phyloP scores from a whole-genome alignment of 2,797 vertebrate species.

The Xiphorhynchus erythropygius region DNA sequence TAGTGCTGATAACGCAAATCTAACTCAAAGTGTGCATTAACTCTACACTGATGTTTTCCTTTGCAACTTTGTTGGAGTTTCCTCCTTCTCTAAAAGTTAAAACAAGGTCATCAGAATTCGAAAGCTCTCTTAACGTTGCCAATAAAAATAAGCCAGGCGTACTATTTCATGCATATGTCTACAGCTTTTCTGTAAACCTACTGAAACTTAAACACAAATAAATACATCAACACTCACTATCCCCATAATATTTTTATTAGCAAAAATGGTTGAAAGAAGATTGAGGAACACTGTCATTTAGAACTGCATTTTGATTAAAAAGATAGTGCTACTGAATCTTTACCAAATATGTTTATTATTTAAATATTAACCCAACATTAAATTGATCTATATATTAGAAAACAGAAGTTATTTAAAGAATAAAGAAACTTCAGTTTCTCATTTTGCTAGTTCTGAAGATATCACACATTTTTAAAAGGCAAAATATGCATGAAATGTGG shows the following conservation, averaged over 20 bases:
- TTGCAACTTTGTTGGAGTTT: neutral
- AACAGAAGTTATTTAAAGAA: neutral
- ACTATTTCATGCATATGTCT: neutral
- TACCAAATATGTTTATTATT: neutral
- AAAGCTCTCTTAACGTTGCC: neutral
- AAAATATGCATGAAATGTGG: neutral
- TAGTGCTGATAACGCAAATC: neutral
- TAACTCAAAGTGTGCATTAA: neutral
- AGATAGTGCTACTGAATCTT: neutral
- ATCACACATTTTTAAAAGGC: neutral
- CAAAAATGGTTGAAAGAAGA: neutral
- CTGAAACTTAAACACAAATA: neutral
- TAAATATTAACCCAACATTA: neutral
- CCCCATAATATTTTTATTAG: neutral
- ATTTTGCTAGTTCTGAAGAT: neutral
- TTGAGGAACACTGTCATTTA: neutral
- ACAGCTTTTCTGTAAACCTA: neutral
- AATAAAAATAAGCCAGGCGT: neutral
- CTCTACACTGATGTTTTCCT: neutral
- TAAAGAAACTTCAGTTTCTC: neutral
- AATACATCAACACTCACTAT: neutral
- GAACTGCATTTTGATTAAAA: neutral
- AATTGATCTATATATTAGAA: neutral
- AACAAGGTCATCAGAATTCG: neutral
- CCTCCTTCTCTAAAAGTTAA: neutral